Evolutionary conservation across 2,797 vertebrate species (phyloP).

Genomic region (Acanthiza pusilla): DNA sequence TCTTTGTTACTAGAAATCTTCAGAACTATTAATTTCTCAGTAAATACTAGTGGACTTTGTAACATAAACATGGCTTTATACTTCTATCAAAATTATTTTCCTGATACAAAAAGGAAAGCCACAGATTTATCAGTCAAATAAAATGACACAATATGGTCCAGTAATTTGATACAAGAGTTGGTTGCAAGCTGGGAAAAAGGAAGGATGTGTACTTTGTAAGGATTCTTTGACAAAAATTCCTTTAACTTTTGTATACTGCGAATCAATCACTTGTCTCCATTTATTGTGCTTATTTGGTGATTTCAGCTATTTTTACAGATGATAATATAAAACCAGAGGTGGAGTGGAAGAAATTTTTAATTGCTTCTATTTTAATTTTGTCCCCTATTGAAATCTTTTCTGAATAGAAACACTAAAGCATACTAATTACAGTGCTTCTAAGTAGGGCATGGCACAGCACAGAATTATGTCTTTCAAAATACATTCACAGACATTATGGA

Average conservation of each 20-base stretch:
- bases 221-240: background rate
- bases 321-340: background rate
- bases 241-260: background rate
- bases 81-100: background rate
- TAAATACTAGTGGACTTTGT: background rate
- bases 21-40: background rate
- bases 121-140: background rate
- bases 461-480: background rate
- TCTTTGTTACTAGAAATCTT: background rate
- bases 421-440: background rate
- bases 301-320: background rate
- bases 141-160: background rate
- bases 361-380: background rate
- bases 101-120: background rate
- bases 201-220: background rate
- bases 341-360: background rate
- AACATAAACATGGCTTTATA: background rate
- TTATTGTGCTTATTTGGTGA: background rate
- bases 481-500: background rate
- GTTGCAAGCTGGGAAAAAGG: background rate
- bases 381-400: background rate
- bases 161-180: background rate
- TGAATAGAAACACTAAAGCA: background rate
- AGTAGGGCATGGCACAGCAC: background rate
- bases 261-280: background rate